A percentile compares a stretch with the other conserved stretches of the same genome.
Conservation (phyloP, 2,113 vertebrate species). For the Coptodon rendalli region DNA sequence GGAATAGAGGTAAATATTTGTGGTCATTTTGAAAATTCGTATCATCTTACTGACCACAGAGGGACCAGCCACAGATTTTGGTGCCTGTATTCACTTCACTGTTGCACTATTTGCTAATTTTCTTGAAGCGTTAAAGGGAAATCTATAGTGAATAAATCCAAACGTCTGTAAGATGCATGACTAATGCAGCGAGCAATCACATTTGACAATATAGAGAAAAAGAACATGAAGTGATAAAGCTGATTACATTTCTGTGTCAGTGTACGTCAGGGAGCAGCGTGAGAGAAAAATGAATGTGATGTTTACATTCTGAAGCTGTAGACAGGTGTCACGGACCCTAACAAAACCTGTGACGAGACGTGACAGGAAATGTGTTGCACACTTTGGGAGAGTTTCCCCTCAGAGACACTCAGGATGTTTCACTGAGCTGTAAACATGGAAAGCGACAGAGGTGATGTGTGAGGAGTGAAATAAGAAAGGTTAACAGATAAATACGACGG, state of each 20-base stretch:
- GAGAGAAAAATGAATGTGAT: not conserved
- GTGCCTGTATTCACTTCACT: not conserved
- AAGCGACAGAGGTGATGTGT: not conserved
- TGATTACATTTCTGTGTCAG: not conserved
- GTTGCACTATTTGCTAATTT: not conserved
- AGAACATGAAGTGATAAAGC: not conserved
- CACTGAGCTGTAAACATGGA: not conserved
- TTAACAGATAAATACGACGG: not conserved
- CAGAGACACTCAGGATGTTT: not conserved
- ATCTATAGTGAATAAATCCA: not conserved
- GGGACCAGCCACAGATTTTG: not conserved
- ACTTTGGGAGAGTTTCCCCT: not conserved
- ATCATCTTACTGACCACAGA: fast-evolving
- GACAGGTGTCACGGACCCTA: not conserved
- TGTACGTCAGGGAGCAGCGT: not conserved
- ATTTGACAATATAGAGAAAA: not conserved
- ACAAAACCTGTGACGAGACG: not conserved
- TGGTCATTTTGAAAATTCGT: not conserved
- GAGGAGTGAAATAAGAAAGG: not conserved
- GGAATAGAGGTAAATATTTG: not conserved
- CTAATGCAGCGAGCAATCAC: not conserved
- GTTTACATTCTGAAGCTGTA: not conserved
- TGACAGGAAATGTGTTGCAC: not conserved
- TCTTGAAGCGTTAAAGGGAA: not conserved
- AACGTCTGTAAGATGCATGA: not conserved